These are phyloP conservation scores for Cataglyphis altisquamis DNA, from an alignment of 2,888 invertebrate genomes.

Conservation along the genomic window DNA sequence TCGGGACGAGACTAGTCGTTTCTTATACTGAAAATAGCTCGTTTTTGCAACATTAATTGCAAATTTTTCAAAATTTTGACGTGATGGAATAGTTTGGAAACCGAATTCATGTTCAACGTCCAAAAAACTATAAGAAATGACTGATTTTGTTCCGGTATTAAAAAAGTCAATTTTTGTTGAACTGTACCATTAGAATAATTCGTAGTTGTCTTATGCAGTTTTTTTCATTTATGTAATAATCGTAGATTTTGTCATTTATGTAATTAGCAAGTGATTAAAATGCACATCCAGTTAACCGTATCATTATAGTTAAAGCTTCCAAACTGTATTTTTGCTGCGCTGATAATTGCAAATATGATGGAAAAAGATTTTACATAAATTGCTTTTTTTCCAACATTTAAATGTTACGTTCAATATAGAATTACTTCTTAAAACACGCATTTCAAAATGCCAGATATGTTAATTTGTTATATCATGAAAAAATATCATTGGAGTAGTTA, in stretches of 20 bases:
- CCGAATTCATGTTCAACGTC: no score
- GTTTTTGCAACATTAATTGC: no score
- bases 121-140: no score
- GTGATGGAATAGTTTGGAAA: no score
- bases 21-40: no score
- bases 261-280: not conserved
- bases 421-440: not conserved
- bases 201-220: not conserved
- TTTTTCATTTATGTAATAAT: conserved; percentile 4
- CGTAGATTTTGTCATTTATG: not conserved
- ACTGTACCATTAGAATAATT: not conserved
- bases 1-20: no score
- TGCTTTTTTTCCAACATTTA: not conserved
- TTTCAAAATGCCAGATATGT: not conserved
- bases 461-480: not conserved
- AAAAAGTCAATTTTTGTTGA: no score
- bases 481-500: no score
- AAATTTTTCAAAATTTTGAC: no score
- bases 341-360: not conserved
- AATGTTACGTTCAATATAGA: not conserved
- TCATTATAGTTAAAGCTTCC: not conserved
- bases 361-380: not conserved
- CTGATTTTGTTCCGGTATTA: no score
- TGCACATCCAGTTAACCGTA: not conserved
- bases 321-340: not conserved